A percentile compares a stretch with the other conserved stretches of the same genome.
phyloP scores from a whole-genome alignment of 1,140 invertebrate species.

The Aphaenogaster floridana region DNA sequence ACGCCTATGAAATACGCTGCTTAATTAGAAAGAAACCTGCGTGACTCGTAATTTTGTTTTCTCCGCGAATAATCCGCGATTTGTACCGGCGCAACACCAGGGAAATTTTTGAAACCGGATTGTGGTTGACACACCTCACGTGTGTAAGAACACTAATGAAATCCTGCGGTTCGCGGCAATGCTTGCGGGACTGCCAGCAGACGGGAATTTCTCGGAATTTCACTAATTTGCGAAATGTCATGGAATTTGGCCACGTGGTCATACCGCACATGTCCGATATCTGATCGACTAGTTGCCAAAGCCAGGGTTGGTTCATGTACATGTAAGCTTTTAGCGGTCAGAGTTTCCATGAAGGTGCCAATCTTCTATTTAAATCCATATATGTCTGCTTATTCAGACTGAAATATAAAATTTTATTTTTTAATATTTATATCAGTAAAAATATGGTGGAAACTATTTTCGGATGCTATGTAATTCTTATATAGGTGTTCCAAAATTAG shows the following conservation, averaged over 20 bases:
- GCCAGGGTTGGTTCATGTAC: conserved; percentile 4
- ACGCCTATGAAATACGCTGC: background rate
- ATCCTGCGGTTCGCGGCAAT: conserved; percentile 43
- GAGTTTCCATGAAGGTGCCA: background rate
- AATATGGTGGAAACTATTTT: background rate
- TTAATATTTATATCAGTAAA: background rate
- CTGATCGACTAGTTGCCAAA: conserved; percentile 34
- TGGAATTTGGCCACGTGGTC: conserved; percentile 57
- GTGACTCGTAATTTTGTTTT: background rate
- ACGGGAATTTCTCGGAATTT: conserved; percentile 63
- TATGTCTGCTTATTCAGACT: background rate
- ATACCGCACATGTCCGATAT: conserved; percentile 60
- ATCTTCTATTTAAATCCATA: background rate
- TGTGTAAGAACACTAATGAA: conserved; percentile 61
- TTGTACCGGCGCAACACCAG: background rate
- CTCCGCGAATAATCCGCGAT: background rate
- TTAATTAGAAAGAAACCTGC: background rate
- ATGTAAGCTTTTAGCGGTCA: conserved; percentile 34
- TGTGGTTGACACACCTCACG: conserved; percentile 39
- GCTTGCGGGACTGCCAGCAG: conserved; percentile 9
- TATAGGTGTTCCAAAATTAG: too few relatives aligned
- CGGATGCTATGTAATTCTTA: background rate
- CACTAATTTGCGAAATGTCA: conserved; percentile 64
- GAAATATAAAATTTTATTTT: background rate
- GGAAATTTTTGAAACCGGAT: conserved; percentile 25